phyloP scores from a whole-genome alignment of 2,888 invertebrate species.

The Apotomis capreana region DNA sequence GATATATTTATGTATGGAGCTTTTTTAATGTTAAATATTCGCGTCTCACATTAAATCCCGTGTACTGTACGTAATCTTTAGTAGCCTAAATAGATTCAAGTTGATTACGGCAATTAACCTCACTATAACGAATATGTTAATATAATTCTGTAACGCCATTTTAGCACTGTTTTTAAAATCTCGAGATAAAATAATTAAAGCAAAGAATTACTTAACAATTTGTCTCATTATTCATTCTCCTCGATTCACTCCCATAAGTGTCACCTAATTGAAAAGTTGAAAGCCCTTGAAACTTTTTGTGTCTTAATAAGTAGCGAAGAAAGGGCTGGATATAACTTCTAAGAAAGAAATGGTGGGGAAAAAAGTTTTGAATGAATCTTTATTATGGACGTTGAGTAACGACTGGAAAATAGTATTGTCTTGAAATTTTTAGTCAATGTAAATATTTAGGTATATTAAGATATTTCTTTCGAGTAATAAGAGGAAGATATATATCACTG shows the following conservation, averaged over 20 bases:
- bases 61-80: no score
- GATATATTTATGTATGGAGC: no score
- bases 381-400: slow-evolving; percentile 31
- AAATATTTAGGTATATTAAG: no score
- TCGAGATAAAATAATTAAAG: slow-evolving; percentile 17
- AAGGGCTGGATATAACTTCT: slow-evolving; percentile 38
- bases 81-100: no score
- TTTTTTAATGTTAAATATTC: no score
- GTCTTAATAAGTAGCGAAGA: slow-evolving; percentile 35
- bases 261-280: slow-evolving; percentile 40
- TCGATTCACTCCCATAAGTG: slow-evolving; percentile 32
- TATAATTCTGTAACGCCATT: not conserved
- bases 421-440: not conserved
- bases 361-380: slow-evolving; percentile 35
- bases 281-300: slow-evolving; percentile 37
- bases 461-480: no score
- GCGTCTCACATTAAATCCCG: no score
- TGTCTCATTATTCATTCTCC: slow-evolving; percentile 30
- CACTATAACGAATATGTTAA: not conserved
- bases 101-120: no score
- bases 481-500: no score
- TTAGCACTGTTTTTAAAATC: not conserved
- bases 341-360: slow-evolving; percentile 25
- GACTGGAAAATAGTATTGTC: slow-evolving; percentile 34
- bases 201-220: slow-evolving; percentile 31